A percentile compares a stretch with the other conserved stretches of the same genome.
Conservation (phyloP, 2,888 invertebrate genomes). For the Empis livida region DNA sequence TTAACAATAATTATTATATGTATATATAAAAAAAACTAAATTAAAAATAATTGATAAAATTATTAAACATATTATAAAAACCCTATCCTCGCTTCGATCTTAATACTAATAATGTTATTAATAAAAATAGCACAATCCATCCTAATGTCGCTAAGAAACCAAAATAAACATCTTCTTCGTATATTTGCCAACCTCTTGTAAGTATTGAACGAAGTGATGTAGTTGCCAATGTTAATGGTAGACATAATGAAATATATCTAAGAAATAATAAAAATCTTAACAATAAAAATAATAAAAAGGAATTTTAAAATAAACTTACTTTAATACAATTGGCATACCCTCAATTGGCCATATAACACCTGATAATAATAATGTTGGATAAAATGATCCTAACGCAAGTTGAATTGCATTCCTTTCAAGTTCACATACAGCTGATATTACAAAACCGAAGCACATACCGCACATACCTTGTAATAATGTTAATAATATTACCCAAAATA, state of each 20-base stretch:
- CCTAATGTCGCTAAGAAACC: constrained; percentile 74
- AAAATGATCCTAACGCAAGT: constrained; percentile 84
- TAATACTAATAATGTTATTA: constrained; percentile 65
- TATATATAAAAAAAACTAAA: constrained; percentile 1
- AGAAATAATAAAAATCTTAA: neutral
- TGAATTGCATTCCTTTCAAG: constrained; percentile 88
- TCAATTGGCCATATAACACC: constrained; percentile 96
- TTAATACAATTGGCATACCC: constrained; percentile 77
- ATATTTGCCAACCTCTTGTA: constrained; percentile 75
- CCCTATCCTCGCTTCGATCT: constrained; percentile 63
- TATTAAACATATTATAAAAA: neutral
- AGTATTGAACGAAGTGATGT: constrained; percentile 76
- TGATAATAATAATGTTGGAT: constrained; percentile 81
- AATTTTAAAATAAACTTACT: constrained; percentile 25
- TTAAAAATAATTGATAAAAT: neutral
- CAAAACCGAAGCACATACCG: constrained; percentile 94
- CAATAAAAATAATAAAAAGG: neutral
- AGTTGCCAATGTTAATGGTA: constrained; percentile 88
- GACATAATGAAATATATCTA: constrained; percentile 62
- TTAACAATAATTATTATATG: neutral
- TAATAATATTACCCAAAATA: constrained; percentile 69
- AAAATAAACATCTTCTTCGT: constrained; percentile 71
- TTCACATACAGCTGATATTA: constrained; percentile 85
- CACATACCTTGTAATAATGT: constrained; percentile 84
- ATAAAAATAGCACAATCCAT: constrained; percentile 75